Conservation (phyloP, 2,888 invertebrate genomes). For the Leptarthrus brevirostris region DNA sequence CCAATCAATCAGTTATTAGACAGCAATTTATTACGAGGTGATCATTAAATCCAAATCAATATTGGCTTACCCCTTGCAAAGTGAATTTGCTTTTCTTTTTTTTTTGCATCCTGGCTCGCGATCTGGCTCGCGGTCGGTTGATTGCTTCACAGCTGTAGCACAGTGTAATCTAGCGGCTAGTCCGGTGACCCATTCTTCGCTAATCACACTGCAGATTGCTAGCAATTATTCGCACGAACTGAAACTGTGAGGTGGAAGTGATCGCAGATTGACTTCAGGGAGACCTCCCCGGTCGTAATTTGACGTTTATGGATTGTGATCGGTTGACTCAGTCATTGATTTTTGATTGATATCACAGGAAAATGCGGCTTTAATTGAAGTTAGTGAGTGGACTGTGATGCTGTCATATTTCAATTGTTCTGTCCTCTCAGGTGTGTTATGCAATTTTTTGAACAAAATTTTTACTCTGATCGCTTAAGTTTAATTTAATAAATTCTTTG, state of each 20-base stretch:
- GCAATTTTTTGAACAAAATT: too few species aligned
- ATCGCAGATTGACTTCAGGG: background rate
- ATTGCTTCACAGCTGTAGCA: background rate
- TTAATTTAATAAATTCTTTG: too few species aligned
- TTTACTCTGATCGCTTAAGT: too few species aligned
- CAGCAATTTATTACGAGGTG: slow-evolving; percentile 41
- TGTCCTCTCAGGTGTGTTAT: background rate
- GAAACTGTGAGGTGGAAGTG: background rate
- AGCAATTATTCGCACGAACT: slow-evolving; percentile 9
- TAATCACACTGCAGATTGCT: background rate
- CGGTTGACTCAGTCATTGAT: slow-evolving; percentile 4
- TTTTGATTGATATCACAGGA: slow-evolving; percentile 1
- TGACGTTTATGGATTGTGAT: slow-evolving; percentile 14
- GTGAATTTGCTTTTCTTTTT: too few species aligned
- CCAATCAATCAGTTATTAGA: slow-evolving; percentile 33
- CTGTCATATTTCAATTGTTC: background rate
- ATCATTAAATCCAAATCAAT: slow-evolving; percentile 46
- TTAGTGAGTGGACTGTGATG: background rate
- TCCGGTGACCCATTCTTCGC: background rate
- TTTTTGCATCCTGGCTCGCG: background rate
- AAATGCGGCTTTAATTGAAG: slow-evolving; percentile 15
- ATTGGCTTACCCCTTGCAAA: slow-evolving; percentile 10
- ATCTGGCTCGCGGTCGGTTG: background rate
- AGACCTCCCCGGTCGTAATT: slow-evolving; percentile 1
- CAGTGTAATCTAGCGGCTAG: background rate